Evolutionary conservation across 2,113 vertebrate genomes (phyloP), one percentile per base, ranked within the genome.

Genomic region (Eretmochelys imbricata): DNA sequence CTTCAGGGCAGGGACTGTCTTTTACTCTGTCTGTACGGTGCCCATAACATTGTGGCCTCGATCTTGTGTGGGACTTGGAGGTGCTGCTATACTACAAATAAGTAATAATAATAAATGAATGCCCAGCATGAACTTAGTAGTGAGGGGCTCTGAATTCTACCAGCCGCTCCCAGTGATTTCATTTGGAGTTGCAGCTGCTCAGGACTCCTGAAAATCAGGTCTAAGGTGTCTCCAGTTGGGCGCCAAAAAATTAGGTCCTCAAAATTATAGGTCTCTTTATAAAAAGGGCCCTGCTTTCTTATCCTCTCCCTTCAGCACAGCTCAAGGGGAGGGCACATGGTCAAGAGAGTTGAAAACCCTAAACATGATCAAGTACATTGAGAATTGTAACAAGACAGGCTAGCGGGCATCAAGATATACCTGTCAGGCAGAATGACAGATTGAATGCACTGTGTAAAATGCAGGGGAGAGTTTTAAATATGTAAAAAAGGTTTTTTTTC

Each of bases 351-450:
- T 76, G 27, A 46, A 48, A 50, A 50, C 90, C 87, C 87, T 46
- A 81, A 31, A 84, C 82, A 10, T 20, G 69, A 81, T 94, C 1
- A 84, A n/a, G 55, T 6, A 82, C 59, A 14, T 0, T 46, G 88
- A 4, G 42, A 24, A 54, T 2, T 8, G 31, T 76, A 80, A 50
- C 7, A 1, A 13, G 76, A 16, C 0, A 0, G n/a, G 57, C 87
- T 69, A 42, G 10, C 38, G 38, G 85, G 87, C 12, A 17, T 53
- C 62, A 20, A 0, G 4, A 50, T 50, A 4, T 4, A 16, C 82
- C 90, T 86, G 93, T 86, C 95, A 20, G 83, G 86, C 87, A 88
- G 91, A 83, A 76, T 19, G 91, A 24, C 69, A 42, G 35, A 4
- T 42, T 20, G 75, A 31, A 42, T 35, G 53, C 75, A 85, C 1